Evolutionary conservation across 1,140 invertebrate species (phyloP).

Genomic region (Zaprionus tsacasi): DNA sequence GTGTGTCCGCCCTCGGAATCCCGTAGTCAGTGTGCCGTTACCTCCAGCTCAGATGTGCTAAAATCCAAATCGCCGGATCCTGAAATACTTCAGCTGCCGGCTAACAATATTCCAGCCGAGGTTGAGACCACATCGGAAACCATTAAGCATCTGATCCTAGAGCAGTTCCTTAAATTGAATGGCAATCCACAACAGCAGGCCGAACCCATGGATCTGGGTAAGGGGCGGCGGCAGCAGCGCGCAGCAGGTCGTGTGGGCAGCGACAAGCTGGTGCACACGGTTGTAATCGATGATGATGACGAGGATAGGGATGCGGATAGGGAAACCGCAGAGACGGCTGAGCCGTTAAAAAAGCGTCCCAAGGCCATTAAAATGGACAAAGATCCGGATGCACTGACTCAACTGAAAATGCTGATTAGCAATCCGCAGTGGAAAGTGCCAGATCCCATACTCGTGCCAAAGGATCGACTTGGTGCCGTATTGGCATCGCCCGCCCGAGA

Average conservation of each 20-base stretch:
- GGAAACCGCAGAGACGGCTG: constrained; percentile 84
- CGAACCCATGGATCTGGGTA: constrained; percentile 88
- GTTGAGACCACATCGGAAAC: constrained; percentile 78
- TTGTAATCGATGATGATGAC: constrained; percentile 83
- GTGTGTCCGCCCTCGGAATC: constrained; percentile 78
- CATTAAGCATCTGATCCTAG: constrained; percentile 79
- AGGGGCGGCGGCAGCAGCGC: constrained; percentile 46
- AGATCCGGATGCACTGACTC: constrained; percentile 88
- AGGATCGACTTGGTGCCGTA: constrained; percentile 89
- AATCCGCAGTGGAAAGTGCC: constrained; percentile 89
- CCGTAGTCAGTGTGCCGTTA: constrained; percentile 79
- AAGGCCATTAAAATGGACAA: constrained; percentile 82
- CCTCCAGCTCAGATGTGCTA: constrained; percentile 73
- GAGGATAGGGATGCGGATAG: constrained; percentile 84
- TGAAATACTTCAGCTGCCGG: constrained; percentile 58
- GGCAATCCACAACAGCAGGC: constrained; percentile 84
- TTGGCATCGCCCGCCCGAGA: constrained; percentile 90
- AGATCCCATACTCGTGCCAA: constrained; percentile 91
- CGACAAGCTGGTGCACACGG: constrained; percentile 81
- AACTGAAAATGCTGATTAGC: constrained; percentile 89
- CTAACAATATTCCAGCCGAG: constrained; percentile 71
- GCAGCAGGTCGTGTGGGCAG: constrained; percentile 84
- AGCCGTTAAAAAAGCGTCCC: constrained; percentile 86
- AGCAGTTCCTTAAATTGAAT: constrained; percentile 80
- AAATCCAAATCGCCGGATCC: constrained; percentile 63